Conservation (phyloP, 2,113 vertebrate genomes). For the Mungos mungo region DNA sequence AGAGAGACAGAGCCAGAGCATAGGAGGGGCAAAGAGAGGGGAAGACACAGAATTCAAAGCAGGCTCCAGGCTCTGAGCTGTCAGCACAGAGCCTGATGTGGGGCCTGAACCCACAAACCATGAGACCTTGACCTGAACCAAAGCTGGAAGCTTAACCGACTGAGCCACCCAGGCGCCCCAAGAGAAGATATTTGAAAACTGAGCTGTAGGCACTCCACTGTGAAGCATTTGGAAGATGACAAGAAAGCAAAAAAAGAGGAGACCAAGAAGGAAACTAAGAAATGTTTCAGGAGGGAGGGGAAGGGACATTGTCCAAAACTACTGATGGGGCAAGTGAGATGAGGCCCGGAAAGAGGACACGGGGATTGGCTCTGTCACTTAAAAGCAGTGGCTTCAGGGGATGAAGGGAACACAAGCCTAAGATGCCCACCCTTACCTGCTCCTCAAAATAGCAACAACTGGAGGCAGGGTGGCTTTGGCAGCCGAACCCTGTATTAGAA, state of each 20-base stretch:
- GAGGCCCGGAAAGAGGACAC: not conserved
- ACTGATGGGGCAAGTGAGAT: not conserved
- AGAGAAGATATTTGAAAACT: not conserved
- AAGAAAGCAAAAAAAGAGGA: not conserved
- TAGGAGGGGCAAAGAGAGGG: too few species aligned
- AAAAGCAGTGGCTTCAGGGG: not conserved
- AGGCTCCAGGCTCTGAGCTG: too few species aligned
- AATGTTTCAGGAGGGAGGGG: not conserved
- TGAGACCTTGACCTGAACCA: too few species aligned
- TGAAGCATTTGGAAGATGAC: not conserved
- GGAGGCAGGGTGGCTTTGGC: constrained; percentile 31
- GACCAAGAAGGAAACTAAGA: not conserved
- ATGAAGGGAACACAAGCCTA: not conserved
- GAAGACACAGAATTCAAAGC: too few species aligned
- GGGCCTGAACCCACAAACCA: too few species aligned
- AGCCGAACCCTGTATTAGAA: constrained; percentile 36
- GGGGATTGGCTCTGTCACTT: not conserved
- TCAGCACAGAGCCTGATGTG: too few species aligned
- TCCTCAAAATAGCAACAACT: constrained; percentile 39
- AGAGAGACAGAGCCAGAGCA: too few species aligned
- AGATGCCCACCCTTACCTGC: not conserved
- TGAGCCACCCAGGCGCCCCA: too few species aligned
- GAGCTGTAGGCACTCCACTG: not conserved
- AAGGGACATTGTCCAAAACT: not conserved
- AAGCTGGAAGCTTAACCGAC: too few species aligned